Base-by-base conservation (phyloP, 2,113 vertebrate genomes). In the Hipposideros armiger region DNA sequence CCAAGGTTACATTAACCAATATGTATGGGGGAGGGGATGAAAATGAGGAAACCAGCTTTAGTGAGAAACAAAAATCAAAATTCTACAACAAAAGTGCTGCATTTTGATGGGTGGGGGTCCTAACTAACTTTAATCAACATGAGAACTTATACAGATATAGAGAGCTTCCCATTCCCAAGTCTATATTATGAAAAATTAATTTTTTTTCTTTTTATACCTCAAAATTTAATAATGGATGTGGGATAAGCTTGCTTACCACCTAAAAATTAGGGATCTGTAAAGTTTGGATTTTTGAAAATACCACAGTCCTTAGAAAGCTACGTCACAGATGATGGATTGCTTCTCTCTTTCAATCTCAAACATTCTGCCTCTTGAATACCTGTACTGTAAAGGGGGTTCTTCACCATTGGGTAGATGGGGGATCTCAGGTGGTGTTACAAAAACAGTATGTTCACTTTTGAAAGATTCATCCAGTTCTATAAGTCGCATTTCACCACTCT, bases 391-490 rank as follows among this genome's bases (percentile, higher is more conserved):
- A 81, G 99, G 99, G 92, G 99, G 99, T 92, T 99, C 99, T 96
- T 99, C 99, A 90, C 99, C 99, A 60, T 99, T 98, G 19, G 99
- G 99, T 50, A 99, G 98, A 11, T 99, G 99, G 77, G 99, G 99
- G 88, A 99, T 99, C 97, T 99, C 99, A 1, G 99, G 99, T 5
- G 99, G 99, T 50, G 99, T 99, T 98, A 99, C 99, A 94, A 99
- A 99, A 90, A 99, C 99, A 0, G 99, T 99, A 97, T 99, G 99
- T 97, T 99, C 99, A 28, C 99, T 99, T 98, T 98, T 99, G 98
- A 99, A 99, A 22, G 99, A 99, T 86, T 99, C 99, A 96, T 99
- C 99, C 98, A 99, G 98, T 97, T 99, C 99, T 81, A 99, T 99
- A 60, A 99, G 99, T 69, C 99, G 98, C 11, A 98, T 98, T 90